Conservation (phyloP, 2,888 invertebrate genomes). For the Acanthosepion lycidas region DNA sequence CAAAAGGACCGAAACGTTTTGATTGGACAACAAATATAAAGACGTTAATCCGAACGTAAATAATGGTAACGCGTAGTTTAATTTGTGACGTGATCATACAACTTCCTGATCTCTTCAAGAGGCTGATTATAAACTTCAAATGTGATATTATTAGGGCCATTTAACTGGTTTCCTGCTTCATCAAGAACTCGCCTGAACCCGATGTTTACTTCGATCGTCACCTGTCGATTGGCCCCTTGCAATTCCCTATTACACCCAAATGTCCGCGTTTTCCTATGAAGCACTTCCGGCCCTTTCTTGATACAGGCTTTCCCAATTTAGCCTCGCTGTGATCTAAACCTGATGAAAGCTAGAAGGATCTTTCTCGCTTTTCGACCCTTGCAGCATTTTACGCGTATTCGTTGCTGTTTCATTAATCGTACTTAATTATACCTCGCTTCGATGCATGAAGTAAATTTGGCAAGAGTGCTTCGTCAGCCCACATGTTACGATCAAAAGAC, state of each 20-base stretch:
- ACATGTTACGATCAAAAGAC: not conserved
- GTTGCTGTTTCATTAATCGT: not conserved
- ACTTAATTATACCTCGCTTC: not conserved
- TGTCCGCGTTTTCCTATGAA: not conserved
- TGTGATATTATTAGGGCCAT: too few species aligned
- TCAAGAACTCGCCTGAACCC: not conserved
- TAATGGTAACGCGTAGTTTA: too few species aligned
- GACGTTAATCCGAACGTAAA: too few species aligned
- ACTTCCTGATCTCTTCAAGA: too few species aligned
- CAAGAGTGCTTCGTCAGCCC: not conserved
- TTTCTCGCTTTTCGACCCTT: not conserved
- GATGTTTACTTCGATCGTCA: not conserved
- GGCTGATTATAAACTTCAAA: too few species aligned
- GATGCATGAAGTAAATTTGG: not conserved
- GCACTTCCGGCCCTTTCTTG: not conserved
- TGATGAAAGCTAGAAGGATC: not conserved
- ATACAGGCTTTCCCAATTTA: not conserved
- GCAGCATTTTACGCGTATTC: not conserved
- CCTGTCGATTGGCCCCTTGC: not conserved
- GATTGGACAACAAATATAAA: too few species aligned
- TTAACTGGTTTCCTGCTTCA: not conserved
- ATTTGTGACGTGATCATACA: too few species aligned
- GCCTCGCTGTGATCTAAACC: not conserved
- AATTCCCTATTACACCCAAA: not conserved
- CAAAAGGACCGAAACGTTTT: too few species aligned